These are phyloP conservation scores for Siphlonurus alternatus DNA, from an alignment of 2,888 invertebrate species.

Conservation along the genomic window DNA sequence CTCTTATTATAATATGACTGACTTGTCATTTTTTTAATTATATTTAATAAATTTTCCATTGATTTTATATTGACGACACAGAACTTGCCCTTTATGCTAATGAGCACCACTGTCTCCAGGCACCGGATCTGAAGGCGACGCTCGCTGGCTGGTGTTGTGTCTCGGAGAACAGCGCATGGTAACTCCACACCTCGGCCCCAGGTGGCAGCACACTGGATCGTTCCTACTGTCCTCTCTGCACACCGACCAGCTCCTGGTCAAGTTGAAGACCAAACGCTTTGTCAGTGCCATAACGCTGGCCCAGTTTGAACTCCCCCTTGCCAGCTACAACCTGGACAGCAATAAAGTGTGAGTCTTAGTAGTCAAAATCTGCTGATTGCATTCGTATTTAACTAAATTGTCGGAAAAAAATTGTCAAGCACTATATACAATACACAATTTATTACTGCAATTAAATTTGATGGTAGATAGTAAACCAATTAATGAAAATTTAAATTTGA, in stretches of 20 bases:
- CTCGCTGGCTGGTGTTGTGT: conserved; percentile 28
- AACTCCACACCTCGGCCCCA: conserved; percentile 24
- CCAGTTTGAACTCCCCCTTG: conserved; percentile 28
- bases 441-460: too few relatives aligned
- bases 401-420: too few relatives aligned
- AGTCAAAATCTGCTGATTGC: too few relatives aligned
- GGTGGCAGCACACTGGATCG: conserved; percentile 31
- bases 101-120: not conserved
- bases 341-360: conserved; percentile 24
- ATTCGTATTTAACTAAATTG: too few relatives aligned
- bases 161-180: conserved; percentile 29
- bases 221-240: conserved; percentile 30
- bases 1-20: too few relatives aligned
- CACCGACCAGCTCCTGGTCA: conserved; percentile 28
- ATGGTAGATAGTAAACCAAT: too few relatives aligned
- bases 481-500: not conserved
- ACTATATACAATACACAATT: too few relatives aligned
- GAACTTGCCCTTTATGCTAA: too few relatives aligned
- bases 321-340: conserved; percentile 29
- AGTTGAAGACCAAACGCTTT: conserved; percentile 31
- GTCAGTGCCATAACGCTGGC: conserved; percentile 31
- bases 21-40: too few relatives aligned
- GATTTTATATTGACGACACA: too few relatives aligned
- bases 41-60: too few relatives aligned
- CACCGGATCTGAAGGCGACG: conserved; percentile 22